Base-by-base conservation (phyloP, 2,113 vertebrate genomes). In the Perccottus glenii region DNA sequence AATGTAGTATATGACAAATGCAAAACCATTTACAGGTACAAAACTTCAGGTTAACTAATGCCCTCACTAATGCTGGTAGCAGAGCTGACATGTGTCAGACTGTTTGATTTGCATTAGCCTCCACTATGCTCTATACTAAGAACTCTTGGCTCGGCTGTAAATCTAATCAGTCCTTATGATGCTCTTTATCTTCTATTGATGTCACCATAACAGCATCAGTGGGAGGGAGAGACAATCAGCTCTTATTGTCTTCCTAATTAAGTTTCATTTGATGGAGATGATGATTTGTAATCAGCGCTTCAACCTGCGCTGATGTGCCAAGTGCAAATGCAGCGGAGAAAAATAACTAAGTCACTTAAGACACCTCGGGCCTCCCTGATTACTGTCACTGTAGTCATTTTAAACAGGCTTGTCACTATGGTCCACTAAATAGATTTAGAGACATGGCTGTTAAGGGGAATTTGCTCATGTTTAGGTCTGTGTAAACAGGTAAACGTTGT, bases 171-270 rank as follows among this genome's bases (percentile, higher is more conserved):
- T 61, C 58, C 69, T 67, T 62, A 43, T 56, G 50, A 64, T 27
- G 52, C 69, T 75, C 55, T 84, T 75, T 35, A 75, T 75, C 66
- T 59, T 64, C 69, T 64, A 58, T 73, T 67, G 77, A 78, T 82
- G 81, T 75, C 72, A 50, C 65, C 46, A 64, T 70, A 71, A 69
- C 78, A 73, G 40, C 77, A 63, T 78, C 79, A 27, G 73, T 81
- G 78, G 74, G 75, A 85, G 67, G 85, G 58, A 70, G 77, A 77
- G 32, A 64, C 76, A 87, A 86, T 87, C 82, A 89, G 68, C 69
- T 80, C 65, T 71, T 73, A 85, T 87, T 89, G 80, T 89, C 75
- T 52, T 6, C 74, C 78, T 87, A 78, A 85, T 89, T 84, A 85
- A 75, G 64, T 79, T 84, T 83, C 71, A 70, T 85, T 75, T 80